Evolutionary conservation across 1,140 invertebrate species (phyloP), one percentile per base, ranked within the genome.

Genomic region (Drosophila repleta): DNA sequence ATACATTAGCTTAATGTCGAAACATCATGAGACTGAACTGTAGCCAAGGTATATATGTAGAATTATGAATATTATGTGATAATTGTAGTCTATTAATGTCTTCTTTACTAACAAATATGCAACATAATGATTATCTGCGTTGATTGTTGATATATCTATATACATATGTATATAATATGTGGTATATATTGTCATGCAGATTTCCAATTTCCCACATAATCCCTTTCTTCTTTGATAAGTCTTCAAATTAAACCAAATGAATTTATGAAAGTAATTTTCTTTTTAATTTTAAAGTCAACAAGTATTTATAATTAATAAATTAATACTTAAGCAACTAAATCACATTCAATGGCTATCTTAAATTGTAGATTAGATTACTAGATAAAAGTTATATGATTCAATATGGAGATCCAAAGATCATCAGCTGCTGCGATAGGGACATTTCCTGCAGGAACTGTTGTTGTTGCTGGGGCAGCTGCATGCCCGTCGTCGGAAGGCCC

Each of bases 291-390:
- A 79, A 48, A 65, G 76, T 79, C 64, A 80, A 80, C 48, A 68
- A n/a, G n/a, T n/a, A n/a, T n/a, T n/a, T n/a, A n/a, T n/a, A n/a
- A 87, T 66, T 68, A 87, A 76, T 72, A 69, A 81, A 45, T 52
- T 53, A 52, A 26, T 32, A 43, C 43, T 56, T 66, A 65, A 24
- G 37, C 72, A 69, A 43, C 74, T 79, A 79, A 72, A 85, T 85
- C 81, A 85, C 81, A 85, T 63, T 58, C 29, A 53, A 45, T 46
- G 76, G 80, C 73, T 85, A 65, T 74, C 57, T 63, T 58, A 61
- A 35, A 66, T 51, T 7, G 13, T 52, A 53, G 48, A 35, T 35
- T 35, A 2, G 29, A 45, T 67, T 39, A 13, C 46, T 43, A 17
- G 13, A 15, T 41, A 39, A 45, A 17, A 7, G 10, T 7, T 39